These are phyloP conservation scores for Stomorhina lunata DNA, from an alignment of 2,888 invertebrate genomes.

Conservation along the genomic window DNA sequence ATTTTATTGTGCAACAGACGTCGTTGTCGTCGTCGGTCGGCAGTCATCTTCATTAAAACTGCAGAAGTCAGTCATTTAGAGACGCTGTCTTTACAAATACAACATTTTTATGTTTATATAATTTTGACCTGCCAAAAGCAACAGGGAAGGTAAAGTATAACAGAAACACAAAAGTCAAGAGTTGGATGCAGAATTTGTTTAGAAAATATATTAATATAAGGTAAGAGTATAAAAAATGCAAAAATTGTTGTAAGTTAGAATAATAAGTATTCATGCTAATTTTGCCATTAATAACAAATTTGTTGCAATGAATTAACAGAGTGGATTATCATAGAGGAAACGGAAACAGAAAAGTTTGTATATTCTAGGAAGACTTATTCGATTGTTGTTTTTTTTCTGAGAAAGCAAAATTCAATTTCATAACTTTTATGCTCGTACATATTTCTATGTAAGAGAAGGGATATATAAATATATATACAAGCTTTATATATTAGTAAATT, in stretches of 20 bases:
- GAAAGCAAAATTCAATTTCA: too few species aligned
- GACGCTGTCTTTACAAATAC: conserved; percentile 14
- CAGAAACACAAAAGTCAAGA: neutral
- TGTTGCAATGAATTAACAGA: neutral
- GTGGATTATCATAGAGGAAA: neutral
- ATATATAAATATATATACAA: too few species aligned
- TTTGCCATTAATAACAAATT: conserved; percentile 2
- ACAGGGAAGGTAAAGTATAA: neutral
- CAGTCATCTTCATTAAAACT: neutral
- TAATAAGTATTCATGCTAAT: conserved; percentile 13
- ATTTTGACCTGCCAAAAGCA: conserved; percentile 21
- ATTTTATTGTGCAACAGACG: conserved; percentile 60
- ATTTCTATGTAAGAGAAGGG: too few species aligned
- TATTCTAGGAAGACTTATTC: too few species aligned
- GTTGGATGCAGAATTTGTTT: too few species aligned
- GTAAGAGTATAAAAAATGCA: neutral
- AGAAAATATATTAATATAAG: neutral
- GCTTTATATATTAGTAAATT: too few species aligned
- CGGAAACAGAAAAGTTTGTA: neutral
- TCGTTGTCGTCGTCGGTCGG: too few species aligned
- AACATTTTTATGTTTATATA: conserved; percentile 20
- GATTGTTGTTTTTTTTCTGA: too few species aligned
- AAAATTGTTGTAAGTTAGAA: neutral
- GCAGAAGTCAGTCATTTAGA: neutral
- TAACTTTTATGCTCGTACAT: too few species aligned